Base-by-base conservation (phyloP, 2,888 invertebrate species). In the Ptycholaimellus sp. region DNA sequence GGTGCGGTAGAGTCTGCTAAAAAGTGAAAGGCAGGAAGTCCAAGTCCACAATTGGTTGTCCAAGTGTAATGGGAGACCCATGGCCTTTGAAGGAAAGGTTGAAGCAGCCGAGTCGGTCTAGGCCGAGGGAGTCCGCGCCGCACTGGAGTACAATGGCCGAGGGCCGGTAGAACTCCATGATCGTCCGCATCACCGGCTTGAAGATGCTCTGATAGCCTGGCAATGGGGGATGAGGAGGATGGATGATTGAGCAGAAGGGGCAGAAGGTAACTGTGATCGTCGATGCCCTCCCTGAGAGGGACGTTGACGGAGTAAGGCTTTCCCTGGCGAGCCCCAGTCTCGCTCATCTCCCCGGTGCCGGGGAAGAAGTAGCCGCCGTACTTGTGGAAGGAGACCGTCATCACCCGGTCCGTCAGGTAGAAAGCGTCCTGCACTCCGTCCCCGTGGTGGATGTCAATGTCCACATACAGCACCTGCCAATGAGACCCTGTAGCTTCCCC, bases 331-430 rank as follows among this genome's bases (percentile, higher is more conserved):
- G 82, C 78, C 1, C 96, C 96, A 35, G 87, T 73, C 64, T 96
- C 93, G 59, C 83, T 87, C 87, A 93, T 90, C 59, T 90, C 87
- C 0, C 93, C 93, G 0, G 93, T 96, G 13, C 93, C 90, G 1
- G 93, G 93, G 57, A 93, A 96, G 60, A 90, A 93, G 53, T 77
- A 81, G 54, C 83, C 83, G 2, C 93, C 93, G 57, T 87, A 93
- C 63, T 93, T 93, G 57, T 96, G 96, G 60, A 96, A 93, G 32
- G 87, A 90, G 1, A 93, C 87, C 0, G 96, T 96, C 93, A 96
- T 96, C 0, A 96, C 93, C 42, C 93, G 64, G 36, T 54, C 54
- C n/a, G 53, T 51, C 31, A 51, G 42, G 38, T 55, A 47, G 41
- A 54, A 54, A 2, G 54, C 54, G 4, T 25, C 93, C 60, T 93